phyloP scores from a whole-genome alignment of 2,888 invertebrate species.

The Pyrrhosoma nymphula region DNA sequence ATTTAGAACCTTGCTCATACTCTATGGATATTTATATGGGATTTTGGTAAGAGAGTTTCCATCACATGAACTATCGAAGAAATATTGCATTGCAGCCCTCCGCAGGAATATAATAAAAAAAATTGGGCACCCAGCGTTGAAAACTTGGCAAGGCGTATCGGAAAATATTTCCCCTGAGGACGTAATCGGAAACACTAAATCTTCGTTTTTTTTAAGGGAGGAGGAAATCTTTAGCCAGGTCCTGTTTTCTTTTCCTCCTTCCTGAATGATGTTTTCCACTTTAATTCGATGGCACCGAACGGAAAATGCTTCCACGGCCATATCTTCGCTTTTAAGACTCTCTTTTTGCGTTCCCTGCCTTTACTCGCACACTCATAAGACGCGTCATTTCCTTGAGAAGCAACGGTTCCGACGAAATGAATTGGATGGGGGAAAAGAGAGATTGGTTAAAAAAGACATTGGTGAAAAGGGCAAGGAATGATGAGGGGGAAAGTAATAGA shows the following conservation, averaged over 20 bases:
- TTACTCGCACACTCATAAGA: neutral
- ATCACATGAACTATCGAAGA: neutral
- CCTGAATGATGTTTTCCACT: neutral
- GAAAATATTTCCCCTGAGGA: neutral
- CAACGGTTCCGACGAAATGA: neutral
- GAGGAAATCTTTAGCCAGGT: neutral
- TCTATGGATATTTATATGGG: too few relatives aligned
- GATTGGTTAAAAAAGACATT: neutral
- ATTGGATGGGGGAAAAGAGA: neutral
- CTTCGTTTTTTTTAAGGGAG: neutral
- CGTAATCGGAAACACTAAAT: conserved; percentile 3
- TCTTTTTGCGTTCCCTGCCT: neutral
- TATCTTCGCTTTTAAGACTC: neutral
- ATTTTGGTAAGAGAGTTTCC: neutral
- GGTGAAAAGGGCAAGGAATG: neutral
- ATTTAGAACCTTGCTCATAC: too few relatives aligned
- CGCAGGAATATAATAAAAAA: neutral
- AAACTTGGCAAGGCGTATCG: neutral
- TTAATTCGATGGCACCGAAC: neutral
- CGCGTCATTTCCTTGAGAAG: neutral
- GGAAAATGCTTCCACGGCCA: neutral
- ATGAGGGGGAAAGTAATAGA: too few relatives aligned
- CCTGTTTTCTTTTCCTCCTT: neutral
- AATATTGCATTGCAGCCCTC: neutral
- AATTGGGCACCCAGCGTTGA: neutral